These are phyloP conservation scores for Gasterosteus aculeatus DNA, from an alignment of 2,113 vertebrate species.

Conservation along the genomic window DNA sequence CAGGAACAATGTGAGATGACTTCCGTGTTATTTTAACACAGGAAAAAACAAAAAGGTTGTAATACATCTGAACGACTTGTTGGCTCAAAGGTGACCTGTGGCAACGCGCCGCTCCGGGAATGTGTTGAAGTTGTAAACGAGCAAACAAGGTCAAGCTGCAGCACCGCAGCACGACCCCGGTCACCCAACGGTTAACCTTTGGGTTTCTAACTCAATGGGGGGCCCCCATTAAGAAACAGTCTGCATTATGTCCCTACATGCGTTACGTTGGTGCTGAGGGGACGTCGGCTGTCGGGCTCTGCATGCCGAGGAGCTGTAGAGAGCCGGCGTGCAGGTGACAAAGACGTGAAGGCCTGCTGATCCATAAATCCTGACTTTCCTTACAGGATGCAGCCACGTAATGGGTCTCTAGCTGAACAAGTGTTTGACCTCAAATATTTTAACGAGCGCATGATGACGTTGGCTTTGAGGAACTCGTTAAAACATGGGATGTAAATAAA, in stretches of 20 bases:
- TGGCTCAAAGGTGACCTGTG: not conserved
- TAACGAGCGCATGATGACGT: not conserved
- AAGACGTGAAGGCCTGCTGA: conserved; percentile 8
- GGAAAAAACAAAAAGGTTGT: not conserved
- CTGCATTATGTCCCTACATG: conserved; percentile 11
- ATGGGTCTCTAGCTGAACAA: not conserved
- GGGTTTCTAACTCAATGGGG: conserved; percentile 58
- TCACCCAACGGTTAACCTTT: conserved; percentile 67
- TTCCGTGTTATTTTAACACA: not conserved
- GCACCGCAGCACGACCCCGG: conserved; percentile 15
- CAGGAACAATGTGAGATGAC: not conserved
- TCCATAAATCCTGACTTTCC: conserved; percentile 12
- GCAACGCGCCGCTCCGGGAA: conserved; percentile 28
- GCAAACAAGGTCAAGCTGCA: conserved; percentile 71
- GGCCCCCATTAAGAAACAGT: conserved; percentile 34
- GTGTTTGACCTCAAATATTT: not conserved
- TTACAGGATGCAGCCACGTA: not conserved
- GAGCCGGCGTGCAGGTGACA: conserved; percentile 10
- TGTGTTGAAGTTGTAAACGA: conserved; percentile 68
- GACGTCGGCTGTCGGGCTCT: conserved; percentile 42
- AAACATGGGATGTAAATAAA: not conserved
- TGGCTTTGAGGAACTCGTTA: not conserved
- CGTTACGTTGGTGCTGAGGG: conserved; percentile 31
- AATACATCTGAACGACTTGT: not conserved
- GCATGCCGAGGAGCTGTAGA: conserved; percentile 52